Evolutionary conservation across 2,888 invertebrate species (phyloP).

Genomic region (Trichacis sp.): DNA sequence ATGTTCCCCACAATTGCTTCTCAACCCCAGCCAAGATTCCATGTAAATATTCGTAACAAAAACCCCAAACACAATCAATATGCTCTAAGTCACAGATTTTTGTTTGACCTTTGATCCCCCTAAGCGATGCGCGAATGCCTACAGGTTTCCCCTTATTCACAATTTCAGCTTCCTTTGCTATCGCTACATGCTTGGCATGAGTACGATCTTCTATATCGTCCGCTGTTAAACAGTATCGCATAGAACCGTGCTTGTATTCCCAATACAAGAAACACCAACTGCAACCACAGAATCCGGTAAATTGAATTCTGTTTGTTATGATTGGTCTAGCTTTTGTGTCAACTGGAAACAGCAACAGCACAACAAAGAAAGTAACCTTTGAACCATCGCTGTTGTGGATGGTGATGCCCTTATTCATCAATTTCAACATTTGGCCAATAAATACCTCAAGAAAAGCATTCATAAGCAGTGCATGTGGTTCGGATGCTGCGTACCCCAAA

Average conservation of each 20-base stretch:
- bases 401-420: constrained; percentile 25
- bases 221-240: background rate
- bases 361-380: constrained; percentile 23
- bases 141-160: background rate
- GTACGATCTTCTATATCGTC: background rate
- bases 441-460: constrained; percentile 28
- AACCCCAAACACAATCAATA: constrained; percentile 23
- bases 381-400: constrained; percentile 4
- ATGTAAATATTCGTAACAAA: constrained; percentile 23
- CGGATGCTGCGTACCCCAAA: constrained; percentile 27
- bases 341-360: constrained; percentile 26
- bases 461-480: constrained; percentile 35
- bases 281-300: constrained; percentile 37
- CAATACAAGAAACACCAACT: constrained; percentile 34
- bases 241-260: background rate
- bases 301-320: constrained; percentile 30
- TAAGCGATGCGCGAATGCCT: background rate
- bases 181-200: background rate
- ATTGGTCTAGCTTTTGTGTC: constrained; percentile 36
- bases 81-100: background rate
- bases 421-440: background rate
- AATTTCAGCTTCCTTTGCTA: background rate
- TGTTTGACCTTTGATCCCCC: constrained; percentile 11
- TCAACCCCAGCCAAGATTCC: constrained; percentile 14
- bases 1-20: constrained; percentile 9